Conservation (phyloP, 2,888 invertebrate genomes). For the Acleris cristana region DNA sequence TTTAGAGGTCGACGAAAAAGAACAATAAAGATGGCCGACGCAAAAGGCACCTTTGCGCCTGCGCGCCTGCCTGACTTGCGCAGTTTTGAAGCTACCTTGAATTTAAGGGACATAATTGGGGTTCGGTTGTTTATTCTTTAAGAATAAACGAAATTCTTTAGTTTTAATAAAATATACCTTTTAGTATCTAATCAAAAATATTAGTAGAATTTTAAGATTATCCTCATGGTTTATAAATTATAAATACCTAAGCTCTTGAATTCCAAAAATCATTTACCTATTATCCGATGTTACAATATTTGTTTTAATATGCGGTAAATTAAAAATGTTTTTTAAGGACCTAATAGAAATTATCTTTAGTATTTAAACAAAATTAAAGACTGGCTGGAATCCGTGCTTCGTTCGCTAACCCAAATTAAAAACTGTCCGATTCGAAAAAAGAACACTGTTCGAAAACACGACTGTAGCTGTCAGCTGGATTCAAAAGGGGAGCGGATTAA, state of each 20-base stretch:
- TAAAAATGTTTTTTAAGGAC: not conserved
- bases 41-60: constrained; percentile 77
- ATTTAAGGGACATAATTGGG: not conserved
- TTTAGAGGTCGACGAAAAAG: constrained; percentile 66
- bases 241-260: too few relatives aligned
- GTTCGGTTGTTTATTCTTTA: not conserved
- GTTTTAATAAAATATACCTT: not conserved
- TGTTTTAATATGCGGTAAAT: too few relatives aligned
- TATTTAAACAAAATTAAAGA: not conserved
- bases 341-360: not conserved
- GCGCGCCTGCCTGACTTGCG: constrained; percentile 71
- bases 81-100: constrained; percentile 53
- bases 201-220: too few relatives aligned
- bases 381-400: constrained; percentile 1
- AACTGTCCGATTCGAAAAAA: not conserved
- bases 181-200: too few relatives aligned
- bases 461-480: constrained; percentile 61
- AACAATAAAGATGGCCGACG: constrained; percentile 72
- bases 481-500: constrained; percentile 76
- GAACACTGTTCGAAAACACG: constrained; percentile 40
- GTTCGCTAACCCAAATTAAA: not conserved
- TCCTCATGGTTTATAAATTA: too few relatives aligned
- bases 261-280: too few relatives aligned
- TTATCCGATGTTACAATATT: too few relatives aligned
- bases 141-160: too few relatives aligned